Conservation (phyloP, 1,140 invertebrate genomes). For the Brachionus koreanus region DNA sequence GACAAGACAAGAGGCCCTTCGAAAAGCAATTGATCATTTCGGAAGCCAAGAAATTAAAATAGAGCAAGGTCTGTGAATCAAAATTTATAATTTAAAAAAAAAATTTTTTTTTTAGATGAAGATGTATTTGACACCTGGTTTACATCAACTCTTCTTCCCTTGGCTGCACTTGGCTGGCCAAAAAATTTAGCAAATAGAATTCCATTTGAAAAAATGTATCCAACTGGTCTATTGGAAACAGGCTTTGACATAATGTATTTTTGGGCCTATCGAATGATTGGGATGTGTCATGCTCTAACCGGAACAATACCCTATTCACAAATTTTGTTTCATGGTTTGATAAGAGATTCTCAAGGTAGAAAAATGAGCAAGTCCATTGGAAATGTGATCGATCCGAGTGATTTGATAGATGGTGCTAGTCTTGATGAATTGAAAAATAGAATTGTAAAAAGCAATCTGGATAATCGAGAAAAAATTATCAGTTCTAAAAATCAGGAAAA, state of each 20-base stretch:
- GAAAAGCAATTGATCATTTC: constrained; percentile 43
- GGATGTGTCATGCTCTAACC: constrained; percentile 49
- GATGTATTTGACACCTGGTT: constrained; percentile 61
- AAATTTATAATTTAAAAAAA: not conserved
- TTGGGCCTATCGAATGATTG: constrained; percentile 60
- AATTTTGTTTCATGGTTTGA: constrained; percentile 52
- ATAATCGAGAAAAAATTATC: constrained; percentile 77
- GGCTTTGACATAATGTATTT: constrained; percentile 59
- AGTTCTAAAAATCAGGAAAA: constrained; percentile 71
- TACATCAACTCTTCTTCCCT: constrained; percentile 57
- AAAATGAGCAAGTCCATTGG: constrained; percentile 60
- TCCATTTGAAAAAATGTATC: constrained; percentile 74
- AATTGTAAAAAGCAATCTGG: constrained; percentile 67
- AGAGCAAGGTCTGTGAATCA: constrained; percentile 8
- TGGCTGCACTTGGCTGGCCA: constrained; percentile 50
- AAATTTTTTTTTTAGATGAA: constrained; percentile 49
- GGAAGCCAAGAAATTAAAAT: not conserved
- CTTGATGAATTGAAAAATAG: constrained; percentile 62
- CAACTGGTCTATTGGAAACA: constrained; percentile 63
- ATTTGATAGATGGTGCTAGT: constrained; percentile 85
- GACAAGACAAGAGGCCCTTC: constrained; percentile 19
- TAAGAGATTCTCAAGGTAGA: constrained; percentile 55
- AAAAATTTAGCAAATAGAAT: constrained; percentile 50
- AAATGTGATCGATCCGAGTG: constrained; percentile 65
- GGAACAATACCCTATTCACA: constrained; percentile 47